phyloP scores from a whole-genome alignment of 1,140 invertebrate genomes.

The Forficula auricularia region DNA sequence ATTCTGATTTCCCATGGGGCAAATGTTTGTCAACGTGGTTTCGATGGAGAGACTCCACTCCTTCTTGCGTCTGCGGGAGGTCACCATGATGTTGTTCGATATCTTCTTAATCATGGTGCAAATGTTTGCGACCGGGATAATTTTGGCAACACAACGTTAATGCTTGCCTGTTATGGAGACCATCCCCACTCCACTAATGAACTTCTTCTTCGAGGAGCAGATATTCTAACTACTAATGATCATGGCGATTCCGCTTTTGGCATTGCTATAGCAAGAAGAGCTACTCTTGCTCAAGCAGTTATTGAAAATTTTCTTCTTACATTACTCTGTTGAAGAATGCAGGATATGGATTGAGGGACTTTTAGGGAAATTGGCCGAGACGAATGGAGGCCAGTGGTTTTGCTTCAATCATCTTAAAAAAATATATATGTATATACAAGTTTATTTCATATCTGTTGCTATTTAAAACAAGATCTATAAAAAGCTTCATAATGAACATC shows the following conservation, averaged over 20 bases:
- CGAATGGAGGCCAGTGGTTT: no score
- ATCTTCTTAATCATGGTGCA: slow-evolving; percentile 56
- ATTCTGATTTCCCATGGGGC: slow-evolving; percentile 49
- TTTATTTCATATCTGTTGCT: no score
- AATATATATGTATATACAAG: no score
- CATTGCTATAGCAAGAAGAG: slow-evolving; percentile 50
- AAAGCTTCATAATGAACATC: no score
- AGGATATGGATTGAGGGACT: no score
- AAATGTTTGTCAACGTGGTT: slow-evolving; percentile 48
- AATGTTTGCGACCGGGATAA: slow-evolving; percentile 64
- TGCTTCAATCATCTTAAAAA: no score
- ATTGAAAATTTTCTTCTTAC: slow-evolving; percentile 26
- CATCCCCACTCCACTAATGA: slow-evolving; percentile 72
- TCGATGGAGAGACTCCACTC: slow-evolving; percentile 65
- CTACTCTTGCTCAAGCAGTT: slow-evolving; percentile 30
- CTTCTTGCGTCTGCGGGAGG: slow-evolving; percentile 70
- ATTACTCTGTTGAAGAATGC: slow-evolving; percentile 4
- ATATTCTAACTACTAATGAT: slow-evolving; percentile 59
- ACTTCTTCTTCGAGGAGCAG: slow-evolving; percentile 54
- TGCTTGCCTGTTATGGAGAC: slow-evolving; percentile 74
- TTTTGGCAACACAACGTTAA: slow-evolving; percentile 68
- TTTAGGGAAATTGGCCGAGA: no score
- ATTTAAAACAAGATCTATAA: no score
- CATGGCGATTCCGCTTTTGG: slow-evolving; percentile 65
- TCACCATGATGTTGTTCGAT: slow-evolving; percentile 67